Base-by-base conservation (phyloP, 2,888 invertebrate species). In the Cerastoderma edule region DNA sequence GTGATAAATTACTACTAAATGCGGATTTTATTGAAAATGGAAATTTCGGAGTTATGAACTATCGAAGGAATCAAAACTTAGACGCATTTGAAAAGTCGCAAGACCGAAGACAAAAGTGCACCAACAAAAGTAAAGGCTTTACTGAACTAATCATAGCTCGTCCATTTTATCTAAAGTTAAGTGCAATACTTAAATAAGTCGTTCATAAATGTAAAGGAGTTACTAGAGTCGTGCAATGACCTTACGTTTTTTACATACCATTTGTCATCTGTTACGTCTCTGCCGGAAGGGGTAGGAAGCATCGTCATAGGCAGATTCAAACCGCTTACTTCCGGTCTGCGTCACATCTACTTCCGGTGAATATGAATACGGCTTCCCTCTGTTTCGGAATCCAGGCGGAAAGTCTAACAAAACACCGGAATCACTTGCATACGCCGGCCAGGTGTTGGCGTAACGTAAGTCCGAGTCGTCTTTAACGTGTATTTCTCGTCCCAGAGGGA, bases 351-450 rank as follows among this genome's bases (percentile, higher is more conserved):
- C 39, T 13, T 60, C 60, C 8, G 60, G 24, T 60, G 39, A 39
- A 60, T 39, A 60, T 13, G 33, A 33, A 60, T 60, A 39, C n/a
- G 60, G 33, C 28, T 57, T 5, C n/a, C 5, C 27, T 30, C 35
- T 27, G 39, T 24, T n/a, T n/a, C n/a, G 2, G 22, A 33, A 10
- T 50, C 24, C 39, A 8, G 5, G 22, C 24, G 60, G 60, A 13
- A 39, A 1, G 1, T 39, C 60, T 60, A 60, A n/a, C 39, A 39
- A 60, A 39, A 60, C 35, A 39, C 39, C 39, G 35, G 60, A 60
- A 60, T 60, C 60, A n/a, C 39, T 60, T 22, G 60, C 35, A 60
- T 39, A 60, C 27, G 35, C 19, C 1, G 33, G 33, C 33, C 32
- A 60, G 39, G 24, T 60, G 8, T 33, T 3, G 13, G 13, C 6